Conservation (phyloP, 2,888 invertebrate species). For the Metopia argyrocephala region DNA sequence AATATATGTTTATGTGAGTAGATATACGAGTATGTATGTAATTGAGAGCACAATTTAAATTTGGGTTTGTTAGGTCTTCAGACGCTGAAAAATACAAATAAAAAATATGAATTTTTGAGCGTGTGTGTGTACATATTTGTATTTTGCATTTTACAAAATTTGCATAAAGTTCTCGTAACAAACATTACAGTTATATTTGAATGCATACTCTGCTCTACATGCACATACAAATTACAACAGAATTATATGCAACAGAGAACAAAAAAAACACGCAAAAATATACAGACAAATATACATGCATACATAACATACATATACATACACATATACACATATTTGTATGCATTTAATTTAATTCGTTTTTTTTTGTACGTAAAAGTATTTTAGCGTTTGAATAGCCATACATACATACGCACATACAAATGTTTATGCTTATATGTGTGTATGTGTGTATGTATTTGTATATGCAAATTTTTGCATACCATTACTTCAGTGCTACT, state of each 20-base stretch:
- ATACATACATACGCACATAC: no score
- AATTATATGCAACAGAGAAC: conserved; percentile 7
- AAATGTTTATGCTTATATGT: not conserved
- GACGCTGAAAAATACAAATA: no score
- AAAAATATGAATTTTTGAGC: no score
- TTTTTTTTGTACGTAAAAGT: no score
- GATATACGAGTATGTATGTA: no score
- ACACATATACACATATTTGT: not conserved
- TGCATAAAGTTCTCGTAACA: conserved; percentile 56
- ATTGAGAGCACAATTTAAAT: no score
- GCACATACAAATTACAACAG: conserved; percentile 49
- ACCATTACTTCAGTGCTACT: conserved; percentile 25
- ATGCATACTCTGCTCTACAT: no score
- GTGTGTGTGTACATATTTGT: not conserved
- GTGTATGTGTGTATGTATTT: not conserved
- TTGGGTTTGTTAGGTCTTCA: no score
- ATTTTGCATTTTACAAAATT: conserved; percentile 52
- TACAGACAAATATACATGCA: not conserved
- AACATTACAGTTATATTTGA: conserved; percentile 54
- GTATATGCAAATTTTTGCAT: conserved; percentile 51
- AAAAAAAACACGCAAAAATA: not conserved
- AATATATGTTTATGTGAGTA: no score
- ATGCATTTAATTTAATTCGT: not conserved
- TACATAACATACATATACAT: not conserved
- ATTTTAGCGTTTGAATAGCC: no score